Evolutionary conservation across 2,797 vertebrate genomes (phyloP).

Genomic region (Sebastes wilsoni): DNA sequence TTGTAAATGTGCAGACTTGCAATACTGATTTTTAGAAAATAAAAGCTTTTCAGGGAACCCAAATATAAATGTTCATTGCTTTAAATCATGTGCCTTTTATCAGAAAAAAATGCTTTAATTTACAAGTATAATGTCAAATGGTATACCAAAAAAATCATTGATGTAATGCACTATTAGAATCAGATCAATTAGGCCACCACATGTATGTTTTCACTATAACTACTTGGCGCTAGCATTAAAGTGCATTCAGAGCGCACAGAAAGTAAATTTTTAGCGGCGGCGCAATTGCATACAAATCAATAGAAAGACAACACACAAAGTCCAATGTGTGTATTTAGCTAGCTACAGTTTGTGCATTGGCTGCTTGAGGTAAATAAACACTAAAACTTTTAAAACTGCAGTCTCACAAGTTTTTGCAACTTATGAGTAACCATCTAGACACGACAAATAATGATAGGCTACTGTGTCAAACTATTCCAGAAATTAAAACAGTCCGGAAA

Average conservation of each 20-base stretch:
- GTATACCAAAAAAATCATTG: constrained; percentile 18
- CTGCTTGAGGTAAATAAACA: background rate
- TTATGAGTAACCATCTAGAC: background rate
- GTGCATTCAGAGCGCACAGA: background rate
- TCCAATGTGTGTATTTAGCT: background rate
- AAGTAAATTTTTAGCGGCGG: background rate
- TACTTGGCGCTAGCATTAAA: background rate
- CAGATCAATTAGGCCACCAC: background rate
- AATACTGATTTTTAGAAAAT: constrained; percentile 16
- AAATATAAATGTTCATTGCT: constrained; percentile 29
- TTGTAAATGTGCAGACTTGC: constrained; percentile 40
- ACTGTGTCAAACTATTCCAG: background rate
- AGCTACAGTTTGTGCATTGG: background rate
- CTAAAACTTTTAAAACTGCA: background rate
- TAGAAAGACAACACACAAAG: background rate
- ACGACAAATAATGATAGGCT: background rate
- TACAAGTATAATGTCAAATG: background rate
- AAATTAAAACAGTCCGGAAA: background rate
- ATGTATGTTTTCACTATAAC: background rate
- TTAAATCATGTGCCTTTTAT: constrained; percentile 64
- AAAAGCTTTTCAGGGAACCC: constrained; percentile 39
- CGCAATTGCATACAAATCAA: background rate
- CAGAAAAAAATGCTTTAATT: constrained; percentile 33
- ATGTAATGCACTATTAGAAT: background rate
- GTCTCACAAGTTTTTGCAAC: no score